Evolutionary conservation across 2,113 vertebrate genomes (phyloP).

Genomic region (Deroptyus accipitrinus): DNA sequence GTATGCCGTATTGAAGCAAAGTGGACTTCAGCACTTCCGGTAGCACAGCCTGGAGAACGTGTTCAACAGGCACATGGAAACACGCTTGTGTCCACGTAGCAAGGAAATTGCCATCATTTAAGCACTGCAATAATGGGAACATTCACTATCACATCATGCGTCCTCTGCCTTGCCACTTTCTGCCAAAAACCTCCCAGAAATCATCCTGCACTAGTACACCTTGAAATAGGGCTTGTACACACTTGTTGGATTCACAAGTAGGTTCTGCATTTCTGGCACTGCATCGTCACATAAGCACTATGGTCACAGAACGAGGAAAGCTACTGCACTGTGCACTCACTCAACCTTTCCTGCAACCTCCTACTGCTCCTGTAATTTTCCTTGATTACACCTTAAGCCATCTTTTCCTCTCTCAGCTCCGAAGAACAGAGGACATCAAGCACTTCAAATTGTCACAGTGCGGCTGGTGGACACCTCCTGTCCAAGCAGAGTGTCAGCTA

Average conservation of each 20-base stretch:
- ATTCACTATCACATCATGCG: rapidly evolving
- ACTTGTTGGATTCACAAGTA: rapidly evolving
- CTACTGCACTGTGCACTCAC: rapidly evolving
- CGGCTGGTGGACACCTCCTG: not conserved
- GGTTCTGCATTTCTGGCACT: not conserved
- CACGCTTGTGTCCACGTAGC: rapidly evolving
- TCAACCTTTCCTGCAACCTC: not conserved
- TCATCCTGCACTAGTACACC: not conserved
- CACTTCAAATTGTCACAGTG: not conserved
- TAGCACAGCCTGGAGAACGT: rapidly evolving
- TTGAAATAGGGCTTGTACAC: not conserved
- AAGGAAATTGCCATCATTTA: rapidly evolving
- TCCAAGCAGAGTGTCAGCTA: not conserved
- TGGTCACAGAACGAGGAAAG: not conserved
- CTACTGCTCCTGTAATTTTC: not conserved
- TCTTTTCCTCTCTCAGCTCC: not conserved
- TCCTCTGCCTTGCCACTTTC: not conserved
- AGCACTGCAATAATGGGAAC: rapidly evolving
- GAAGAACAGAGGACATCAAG: not conserved
- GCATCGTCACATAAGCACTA: not conserved
- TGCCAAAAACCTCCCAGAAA: not conserved
- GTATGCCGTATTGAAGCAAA: rapidly evolving
- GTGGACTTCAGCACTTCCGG: not conserved
- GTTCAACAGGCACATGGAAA: rapidly evolving
- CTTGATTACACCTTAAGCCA: not conserved